These are phyloP conservation scores for Andrena marginata DNA, from an alignment of 2,888 invertebrate genomes.

Conservation along the genomic window DNA sequence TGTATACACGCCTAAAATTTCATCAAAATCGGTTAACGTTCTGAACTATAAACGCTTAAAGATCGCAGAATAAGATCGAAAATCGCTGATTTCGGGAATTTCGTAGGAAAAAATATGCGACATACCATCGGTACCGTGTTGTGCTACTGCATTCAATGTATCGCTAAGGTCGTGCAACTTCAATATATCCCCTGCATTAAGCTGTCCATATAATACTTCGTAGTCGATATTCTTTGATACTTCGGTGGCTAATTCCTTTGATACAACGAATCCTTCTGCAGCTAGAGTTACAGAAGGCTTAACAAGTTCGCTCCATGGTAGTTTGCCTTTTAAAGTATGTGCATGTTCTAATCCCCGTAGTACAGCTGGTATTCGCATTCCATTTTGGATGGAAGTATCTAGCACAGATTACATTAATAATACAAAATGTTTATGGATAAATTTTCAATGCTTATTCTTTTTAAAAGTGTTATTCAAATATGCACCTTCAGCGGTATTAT, in stretches of 20 bases:
- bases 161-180: slow-evolving; percentile 86
- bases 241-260: slow-evolving; percentile 85
- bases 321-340: slow-evolving; percentile 86
- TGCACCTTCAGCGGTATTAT: slow-evolving; percentile 78
- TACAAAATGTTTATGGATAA: slow-evolving; percentile 2
- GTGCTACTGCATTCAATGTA: slow-evolving; percentile 86
- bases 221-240: slow-evolving; percentile 81
- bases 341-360: slow-evolving; percentile 87
- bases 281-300: slow-evolving; percentile 87
- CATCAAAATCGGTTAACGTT: too few species aligned
- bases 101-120: slow-evolving; percentile 1
- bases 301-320: slow-evolving; percentile 88
- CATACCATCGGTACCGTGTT: slow-evolving; percentile 82
- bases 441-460: background rate
- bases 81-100: too few species aligned
- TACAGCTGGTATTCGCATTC: slow-evolving; percentile 86
- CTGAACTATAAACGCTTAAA: too few species aligned
- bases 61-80: too few species aligned
- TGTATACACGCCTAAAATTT: too few species aligned
- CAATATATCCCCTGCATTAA: slow-evolving; percentile 85
- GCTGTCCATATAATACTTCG: slow-evolving; percentile 83
- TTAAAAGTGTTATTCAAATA: slow-evolving; percentile 10
- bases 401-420: slow-evolving; percentile 9
- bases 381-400: slow-evolving; percentile 65
- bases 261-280: slow-evolving; percentile 86